Base-by-base conservation (phyloP, 35 echinoderm and acorn worm genomes). In the Patiria miniata region DNA sequence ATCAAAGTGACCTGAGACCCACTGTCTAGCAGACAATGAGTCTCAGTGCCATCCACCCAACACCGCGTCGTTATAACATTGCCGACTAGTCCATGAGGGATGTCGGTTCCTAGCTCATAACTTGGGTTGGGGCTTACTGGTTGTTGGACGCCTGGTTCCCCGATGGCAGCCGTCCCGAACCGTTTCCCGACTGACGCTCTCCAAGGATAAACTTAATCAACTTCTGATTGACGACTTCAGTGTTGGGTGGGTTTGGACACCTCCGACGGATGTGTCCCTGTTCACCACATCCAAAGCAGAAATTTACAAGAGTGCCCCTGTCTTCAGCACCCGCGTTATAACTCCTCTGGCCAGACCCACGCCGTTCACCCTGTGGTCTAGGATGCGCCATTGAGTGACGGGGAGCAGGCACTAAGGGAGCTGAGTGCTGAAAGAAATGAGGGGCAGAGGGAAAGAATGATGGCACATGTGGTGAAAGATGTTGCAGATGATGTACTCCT, bases 1-100 rank as follows among this genome's bases (percentile, higher is more conserved):
- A 95, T 78, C 18, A 90, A 39, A 38, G 93, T 95, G 1, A 95
- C 88, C 17, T 95, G 88, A 5, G 93, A 95, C 12, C 93, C 88
- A 83, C 93, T 90, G 69, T 90, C 93, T 19, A 95, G 14, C 19
- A 90, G 68, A 50, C 88, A 87, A n/a, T 34, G 16, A 2, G 78
- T 40, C 1, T 39, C 23, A 14, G 1, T 14, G 7, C 80, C 79
- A 83, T 95, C 88, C 1, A 90, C 34, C 8, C 17, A 85, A 52
- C 92, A 89, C 15, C 36, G 7, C 16, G 59, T 2, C 3, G 39
- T 47, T 0, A 39, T 85, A 5, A 68, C 80, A 21, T 94, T 82
- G 16, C 87, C 92, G 7, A 94, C 82, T 51, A 94, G 59, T 30
- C 87, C 91, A 30, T 79, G 2, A 17, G 82, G 92, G 36, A 93